phyloP scores from a whole-genome alignment of 2,797 vertebrate genomes.

The Oryzias sinensis region DNA sequence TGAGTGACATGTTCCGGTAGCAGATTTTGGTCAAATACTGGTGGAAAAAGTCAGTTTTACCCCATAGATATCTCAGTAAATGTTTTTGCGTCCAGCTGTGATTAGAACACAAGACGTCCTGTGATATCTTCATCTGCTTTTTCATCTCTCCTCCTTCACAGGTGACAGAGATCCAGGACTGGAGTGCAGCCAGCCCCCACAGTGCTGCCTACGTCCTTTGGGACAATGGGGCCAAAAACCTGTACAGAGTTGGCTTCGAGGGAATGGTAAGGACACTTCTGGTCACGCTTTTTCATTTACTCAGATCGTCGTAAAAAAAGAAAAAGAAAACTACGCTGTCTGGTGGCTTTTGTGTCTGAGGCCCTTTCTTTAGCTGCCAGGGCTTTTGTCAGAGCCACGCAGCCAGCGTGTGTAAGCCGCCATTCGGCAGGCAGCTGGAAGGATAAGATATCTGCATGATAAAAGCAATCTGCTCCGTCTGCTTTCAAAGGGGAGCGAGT shows the following conservation, averaged over 20 bases:
- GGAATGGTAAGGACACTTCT: conserved; percentile 92
- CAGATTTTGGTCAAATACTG: no score
- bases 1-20: no score
- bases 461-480: conserved; percentile 76
- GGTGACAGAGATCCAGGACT: conserved; percentile 99
- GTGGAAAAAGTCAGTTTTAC: no score
- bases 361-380: conserved; percentile 60
- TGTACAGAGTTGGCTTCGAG: conserved; percentile 98
- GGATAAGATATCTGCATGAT: conserved; percentile 77
- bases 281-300: conserved; percentile 24
- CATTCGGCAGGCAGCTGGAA: conserved; percentile 80
- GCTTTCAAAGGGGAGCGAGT: conserved; percentile 49
- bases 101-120: no score
- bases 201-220: conserved; percentile 98
- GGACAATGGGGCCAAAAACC: conserved; percentile 99
- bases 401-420: conserved; percentile 64
- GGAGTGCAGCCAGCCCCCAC: conserved; percentile 98
- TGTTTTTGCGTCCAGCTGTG: conserved; percentile 10
- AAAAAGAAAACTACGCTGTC: conserved; percentile 66
- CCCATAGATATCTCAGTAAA: background rate
- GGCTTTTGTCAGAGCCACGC: conserved; percentile 74
- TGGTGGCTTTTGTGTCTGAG: conserved; percentile 64
- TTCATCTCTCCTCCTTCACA: conserved; percentile 52
- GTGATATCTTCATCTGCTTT: conserved; percentile 4
- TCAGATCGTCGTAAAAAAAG: conserved; percentile 1